Evolutionary conservation across 2,888 invertebrate genomes (phyloP).

Genomic region (Erebia epiphron): DNA sequence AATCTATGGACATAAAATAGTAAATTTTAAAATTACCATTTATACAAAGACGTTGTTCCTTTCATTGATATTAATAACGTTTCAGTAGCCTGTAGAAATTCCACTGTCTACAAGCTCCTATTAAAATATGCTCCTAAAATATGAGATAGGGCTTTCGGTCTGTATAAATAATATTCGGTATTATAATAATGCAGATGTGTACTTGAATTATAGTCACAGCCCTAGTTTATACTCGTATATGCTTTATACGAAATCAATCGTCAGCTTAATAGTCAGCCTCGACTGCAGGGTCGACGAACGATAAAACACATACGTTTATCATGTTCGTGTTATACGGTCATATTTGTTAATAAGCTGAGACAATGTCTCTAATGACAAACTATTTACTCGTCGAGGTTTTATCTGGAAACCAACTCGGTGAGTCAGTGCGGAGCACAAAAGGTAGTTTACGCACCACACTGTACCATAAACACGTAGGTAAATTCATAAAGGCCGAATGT

Average conservation of each 20-base stretch:
- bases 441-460: constrained; percentile 24
- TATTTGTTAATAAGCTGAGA: constrained; percentile 64
- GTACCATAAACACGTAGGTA: constrained; percentile 22
- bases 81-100: too few species aligned
- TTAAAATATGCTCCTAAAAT: too few species aligned
- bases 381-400: constrained; percentile 35
- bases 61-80: too few species aligned
- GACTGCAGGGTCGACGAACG: constrained; percentile 60
- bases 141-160: too few species aligned
- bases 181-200: not conserved
- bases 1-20: too few species aligned
- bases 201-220: constrained; percentile 38
- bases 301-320: constrained; percentile 62
- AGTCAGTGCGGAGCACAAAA: constrained; percentile 36
- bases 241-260: constrained; percentile 49
- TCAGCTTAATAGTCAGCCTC: constrained; percentile 40
- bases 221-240: constrained; percentile 41
- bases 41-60: too few species aligned
- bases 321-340: constrained; percentile 45
- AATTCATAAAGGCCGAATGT: not conserved
- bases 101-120: too few species aligned
- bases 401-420: constrained; percentile 32
- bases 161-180: not conserved
- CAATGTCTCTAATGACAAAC: constrained; percentile 51
- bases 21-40: too few species aligned